Evolutionary conservation across 2,888 invertebrate genomes (phyloP).

Genomic region (Venustoraphidia nigricollis): DNA sequence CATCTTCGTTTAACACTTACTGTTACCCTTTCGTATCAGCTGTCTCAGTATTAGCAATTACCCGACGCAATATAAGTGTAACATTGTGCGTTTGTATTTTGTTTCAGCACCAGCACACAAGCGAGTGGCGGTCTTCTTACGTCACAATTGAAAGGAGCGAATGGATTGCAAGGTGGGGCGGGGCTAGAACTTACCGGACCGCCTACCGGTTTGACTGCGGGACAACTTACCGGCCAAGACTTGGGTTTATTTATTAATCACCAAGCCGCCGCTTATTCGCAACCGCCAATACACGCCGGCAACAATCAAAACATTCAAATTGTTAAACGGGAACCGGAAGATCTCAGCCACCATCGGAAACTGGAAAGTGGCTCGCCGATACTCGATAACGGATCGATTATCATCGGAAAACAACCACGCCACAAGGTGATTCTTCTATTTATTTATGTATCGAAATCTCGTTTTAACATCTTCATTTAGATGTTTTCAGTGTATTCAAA

Average conservation of each 20-base stretch:
- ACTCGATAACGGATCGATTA: constrained; percentile 35
- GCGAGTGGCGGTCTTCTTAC: constrained; percentile 36
- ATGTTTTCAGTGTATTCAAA: too few species aligned
- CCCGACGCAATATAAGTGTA: too few species aligned
- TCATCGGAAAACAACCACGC: constrained; percentile 35
- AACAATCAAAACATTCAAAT: constrained; percentile 44
- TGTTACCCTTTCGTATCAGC: constrained; percentile 2
- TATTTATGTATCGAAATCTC: too few species aligned
- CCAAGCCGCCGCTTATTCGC: constrained; percentile 42
- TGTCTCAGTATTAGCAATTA: too few species aligned
- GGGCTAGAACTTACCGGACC: constrained; percentile 34
- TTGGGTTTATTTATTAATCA: constrained; percentile 39
- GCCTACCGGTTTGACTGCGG: constrained; percentile 32
- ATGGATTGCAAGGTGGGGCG: constrained; percentile 55
- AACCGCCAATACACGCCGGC: constrained; percentile 27
- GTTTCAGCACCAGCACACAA: constrained; percentile 29
- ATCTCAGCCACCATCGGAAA: constrained; percentile 54
- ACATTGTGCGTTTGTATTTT: constrained; percentile 11
- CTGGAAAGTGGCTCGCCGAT: constrained; percentile 39
- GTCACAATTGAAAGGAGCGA: constrained; percentile 53
- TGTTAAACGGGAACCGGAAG: constrained; percentile 71
- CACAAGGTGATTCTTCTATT: constrained; percentile 35
- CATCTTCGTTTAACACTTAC: not conserved
- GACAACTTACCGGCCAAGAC: constrained; percentile 44
- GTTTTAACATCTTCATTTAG: too few species aligned